Evolutionary conservation across 2,113 vertebrate genomes (phyloP).

Genomic region (Tragelaphus imberbis): DNA sequence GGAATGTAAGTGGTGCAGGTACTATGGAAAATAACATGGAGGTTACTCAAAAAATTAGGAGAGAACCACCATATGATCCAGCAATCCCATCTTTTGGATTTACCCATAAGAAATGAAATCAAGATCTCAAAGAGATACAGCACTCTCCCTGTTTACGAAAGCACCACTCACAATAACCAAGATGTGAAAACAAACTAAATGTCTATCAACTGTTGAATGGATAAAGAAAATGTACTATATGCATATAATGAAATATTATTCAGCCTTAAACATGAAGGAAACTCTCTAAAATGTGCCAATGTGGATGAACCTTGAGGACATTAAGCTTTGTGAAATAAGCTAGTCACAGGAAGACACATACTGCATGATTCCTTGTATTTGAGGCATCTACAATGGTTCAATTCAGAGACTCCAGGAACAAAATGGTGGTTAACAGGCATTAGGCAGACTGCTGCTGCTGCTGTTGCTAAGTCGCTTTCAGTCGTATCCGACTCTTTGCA

Average conservation of each 20-base stretch:
- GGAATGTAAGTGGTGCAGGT: not conserved
- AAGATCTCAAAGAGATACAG: not conserved
- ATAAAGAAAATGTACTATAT: not conserved
- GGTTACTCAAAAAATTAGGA: not conserved
- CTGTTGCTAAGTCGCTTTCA: too few species aligned
- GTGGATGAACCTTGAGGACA: not conserved
- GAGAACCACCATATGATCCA: not conserved
- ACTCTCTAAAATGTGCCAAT: not conserved
- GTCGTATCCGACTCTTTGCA: too few species aligned
- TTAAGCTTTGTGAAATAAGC: not conserved
- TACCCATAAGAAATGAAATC: not conserved
- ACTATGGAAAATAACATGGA: not conserved
- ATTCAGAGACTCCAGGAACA: not conserved
- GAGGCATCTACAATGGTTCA: not conserved
- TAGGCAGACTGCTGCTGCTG: too few species aligned
- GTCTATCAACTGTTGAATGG: not conserved
- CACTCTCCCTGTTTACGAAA: not conserved
- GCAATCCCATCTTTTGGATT: not conserved
- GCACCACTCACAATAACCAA: not conserved
- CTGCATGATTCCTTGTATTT: not conserved
- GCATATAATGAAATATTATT: not conserved
- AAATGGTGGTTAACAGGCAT: not conserved
- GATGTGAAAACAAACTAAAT: not conserved
- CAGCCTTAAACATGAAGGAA: not conserved
- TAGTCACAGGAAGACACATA: not conserved